Conservation (phyloP, 2,113 vertebrate species). For the Felis chaus region DNA sequence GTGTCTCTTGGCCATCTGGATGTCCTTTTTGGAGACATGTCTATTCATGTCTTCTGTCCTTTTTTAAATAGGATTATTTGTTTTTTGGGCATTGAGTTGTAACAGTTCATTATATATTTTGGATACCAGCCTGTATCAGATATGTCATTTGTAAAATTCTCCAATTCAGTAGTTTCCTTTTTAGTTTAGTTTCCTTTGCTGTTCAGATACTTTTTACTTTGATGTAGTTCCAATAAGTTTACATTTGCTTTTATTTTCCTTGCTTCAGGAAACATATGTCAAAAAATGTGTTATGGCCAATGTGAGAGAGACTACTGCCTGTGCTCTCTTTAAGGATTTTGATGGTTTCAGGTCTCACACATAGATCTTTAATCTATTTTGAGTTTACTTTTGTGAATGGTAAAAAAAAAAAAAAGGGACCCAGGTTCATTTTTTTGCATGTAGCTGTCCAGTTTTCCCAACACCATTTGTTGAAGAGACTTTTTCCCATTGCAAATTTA, state of each 20-base stretch:
- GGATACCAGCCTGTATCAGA: background rate
- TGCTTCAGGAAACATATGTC: background rate
- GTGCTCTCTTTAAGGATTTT: background rate
- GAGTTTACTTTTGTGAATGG: background rate
- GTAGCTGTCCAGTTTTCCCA: no score
- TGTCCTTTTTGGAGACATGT: background rate
- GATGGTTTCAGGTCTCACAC: background rate
- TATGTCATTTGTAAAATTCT: background rate
- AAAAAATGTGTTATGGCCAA: background rate
- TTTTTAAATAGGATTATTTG: background rate
- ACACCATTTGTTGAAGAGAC: no score
- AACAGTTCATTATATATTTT: background rate
- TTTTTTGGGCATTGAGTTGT: background rate
- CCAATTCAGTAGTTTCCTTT: background rate
- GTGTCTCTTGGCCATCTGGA: background rate
- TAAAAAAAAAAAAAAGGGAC: background rate
- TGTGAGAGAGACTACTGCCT: no score
- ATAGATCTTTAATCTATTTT: background rate
- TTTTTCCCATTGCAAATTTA: no score
- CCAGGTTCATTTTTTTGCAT: no score
- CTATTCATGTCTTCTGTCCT: background rate
- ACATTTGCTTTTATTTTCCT: background rate
- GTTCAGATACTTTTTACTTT: background rate
- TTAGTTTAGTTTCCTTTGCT: background rate
- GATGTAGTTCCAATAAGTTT: background rate